phyloP scores from a whole-genome alignment of 2,797 vertebrate genomes.

The Dendrocincla tyrannina region DNA sequence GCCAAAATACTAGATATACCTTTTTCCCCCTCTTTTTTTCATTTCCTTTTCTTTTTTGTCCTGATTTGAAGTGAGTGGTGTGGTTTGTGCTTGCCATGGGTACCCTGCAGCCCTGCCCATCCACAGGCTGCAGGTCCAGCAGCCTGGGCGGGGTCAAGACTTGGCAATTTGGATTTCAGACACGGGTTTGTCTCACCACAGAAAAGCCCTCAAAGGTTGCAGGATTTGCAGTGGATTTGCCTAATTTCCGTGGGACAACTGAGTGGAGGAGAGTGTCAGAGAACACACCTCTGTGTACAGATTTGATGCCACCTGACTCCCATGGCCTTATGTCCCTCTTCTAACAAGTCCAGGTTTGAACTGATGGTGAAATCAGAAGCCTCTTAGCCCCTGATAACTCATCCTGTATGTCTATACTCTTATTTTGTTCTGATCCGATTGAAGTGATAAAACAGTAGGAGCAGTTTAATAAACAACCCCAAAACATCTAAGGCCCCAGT shows the following conservation, averaged over 20 bases:
- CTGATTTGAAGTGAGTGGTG: neutral
- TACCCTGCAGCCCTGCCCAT: neutral
- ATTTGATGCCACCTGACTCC: neutral
- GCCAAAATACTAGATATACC: neutral
- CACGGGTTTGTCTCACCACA: neutral
- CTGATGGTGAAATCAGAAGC: neutral
- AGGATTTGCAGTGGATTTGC: neutral
- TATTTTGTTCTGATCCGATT: neutral
- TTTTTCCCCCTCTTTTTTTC: too few species aligned
- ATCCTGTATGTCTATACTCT: fast-evolving
- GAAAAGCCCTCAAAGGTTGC: neutral
- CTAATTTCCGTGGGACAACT: neutral
- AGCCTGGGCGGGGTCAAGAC: neutral
- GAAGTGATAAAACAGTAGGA: neutral
- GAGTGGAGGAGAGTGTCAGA: neutral
- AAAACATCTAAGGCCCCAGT: neutral
- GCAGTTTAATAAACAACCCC: neutral
- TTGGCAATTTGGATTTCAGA: neutral
- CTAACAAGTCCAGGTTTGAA: neutral
- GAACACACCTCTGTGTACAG: fast-evolving
- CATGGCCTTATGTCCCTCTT: neutral
- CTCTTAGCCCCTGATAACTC: neutral
- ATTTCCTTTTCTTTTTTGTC: neutral
- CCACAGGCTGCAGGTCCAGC: fast-evolving
- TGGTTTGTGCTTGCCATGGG: fast-evolving